Evolutionary conservation across 2,888 invertebrate species (phyloP).

Genomic region (Chymomyza caudatula): DNA sequence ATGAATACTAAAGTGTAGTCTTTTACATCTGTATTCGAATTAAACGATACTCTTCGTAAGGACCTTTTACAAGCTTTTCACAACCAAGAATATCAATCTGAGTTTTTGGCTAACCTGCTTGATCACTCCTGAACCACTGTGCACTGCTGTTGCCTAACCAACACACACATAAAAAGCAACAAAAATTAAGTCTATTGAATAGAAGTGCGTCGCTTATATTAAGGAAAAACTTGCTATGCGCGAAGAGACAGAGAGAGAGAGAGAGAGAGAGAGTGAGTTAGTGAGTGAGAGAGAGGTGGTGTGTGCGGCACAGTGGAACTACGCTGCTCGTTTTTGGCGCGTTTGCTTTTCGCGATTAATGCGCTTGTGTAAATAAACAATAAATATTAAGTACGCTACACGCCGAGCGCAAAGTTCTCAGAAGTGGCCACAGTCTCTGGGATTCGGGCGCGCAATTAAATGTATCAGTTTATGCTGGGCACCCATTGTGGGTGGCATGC

Average conservation of each 20-base stretch:
- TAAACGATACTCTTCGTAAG: no score
- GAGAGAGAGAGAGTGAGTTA: no score
- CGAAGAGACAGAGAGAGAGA: background rate
- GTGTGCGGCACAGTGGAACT: background rate
- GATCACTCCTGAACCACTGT: background rate
- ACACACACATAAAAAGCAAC: background rate
- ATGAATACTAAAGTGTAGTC: no score
- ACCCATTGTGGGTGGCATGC: conserved; percentile 1
- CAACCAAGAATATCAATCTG: no score
- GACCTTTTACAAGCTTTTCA: no score
- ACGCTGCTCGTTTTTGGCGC: conserved; percentile 55
- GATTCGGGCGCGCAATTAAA: conserved; percentile 50
- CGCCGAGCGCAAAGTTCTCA: conserved; percentile 48
- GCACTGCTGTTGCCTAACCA: background rate
- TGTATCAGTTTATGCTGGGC: conserved; percentile 50
- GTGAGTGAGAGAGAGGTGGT: background rate
- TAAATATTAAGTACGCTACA: conserved; percentile 68
- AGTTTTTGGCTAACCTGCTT: background rate
- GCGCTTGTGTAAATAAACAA: conserved; percentile 72
- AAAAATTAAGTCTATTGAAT: background rate
- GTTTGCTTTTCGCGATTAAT: conserved; percentile 69
- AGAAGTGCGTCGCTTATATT: background rate
- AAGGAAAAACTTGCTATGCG: background rate
- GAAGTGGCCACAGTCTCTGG: conserved; percentile 21
- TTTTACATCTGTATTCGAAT: no score